Percentiles rank a stretch among this genome's conserved stretches.
These are phyloP conservation scores for Notothenia rossii DNA, from an alignment of 2,113 vertebrate species.

Conservation along the genomic window DNA sequence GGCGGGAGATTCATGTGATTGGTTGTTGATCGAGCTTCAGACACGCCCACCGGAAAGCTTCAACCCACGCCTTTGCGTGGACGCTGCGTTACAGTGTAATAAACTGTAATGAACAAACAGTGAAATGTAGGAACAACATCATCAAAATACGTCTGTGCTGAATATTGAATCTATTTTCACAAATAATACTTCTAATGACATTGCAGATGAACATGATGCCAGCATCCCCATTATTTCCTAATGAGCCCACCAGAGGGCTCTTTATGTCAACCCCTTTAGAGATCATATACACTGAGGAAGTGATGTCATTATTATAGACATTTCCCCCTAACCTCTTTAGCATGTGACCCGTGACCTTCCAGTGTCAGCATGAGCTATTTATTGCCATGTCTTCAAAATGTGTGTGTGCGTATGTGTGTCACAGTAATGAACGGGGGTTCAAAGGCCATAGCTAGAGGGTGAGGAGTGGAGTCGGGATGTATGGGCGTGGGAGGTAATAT, in stretches of 20 bases:
- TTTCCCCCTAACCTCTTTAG: conserved; percentile 39
- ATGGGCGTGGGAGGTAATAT: neutral
- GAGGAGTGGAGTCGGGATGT: neutral
- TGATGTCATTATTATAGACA: conserved; percentile 53
- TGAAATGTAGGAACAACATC: neutral
- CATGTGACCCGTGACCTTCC: conserved; percentile 49
- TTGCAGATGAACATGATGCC: conserved; percentile 3
- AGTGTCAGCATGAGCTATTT: conserved; percentile 13
- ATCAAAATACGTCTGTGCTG: neutral
- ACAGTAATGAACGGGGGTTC: conserved; percentile 36
- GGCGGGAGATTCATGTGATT: no score
- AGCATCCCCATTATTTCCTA: neutral
- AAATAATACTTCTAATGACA: neutral
- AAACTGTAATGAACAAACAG: neutral
- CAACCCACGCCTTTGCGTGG: no score
- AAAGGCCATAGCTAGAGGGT: conserved; percentile 38
- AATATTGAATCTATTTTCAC: neutral
- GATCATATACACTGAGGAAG: conserved; percentile 35
- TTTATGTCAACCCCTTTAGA: conserved; percentile 36
- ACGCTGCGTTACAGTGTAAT: neutral
- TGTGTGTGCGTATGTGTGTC: neutral
- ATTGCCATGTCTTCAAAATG: neutral
- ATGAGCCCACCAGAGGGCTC: conserved; percentile 4
- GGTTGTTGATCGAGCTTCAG: no score
- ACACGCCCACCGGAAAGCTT: no score